These are phyloP conservation scores for Pyrocoelia pectoralis DNA, from an alignment of 2,888 invertebrate species.

Conservation along the genomic window DNA sequence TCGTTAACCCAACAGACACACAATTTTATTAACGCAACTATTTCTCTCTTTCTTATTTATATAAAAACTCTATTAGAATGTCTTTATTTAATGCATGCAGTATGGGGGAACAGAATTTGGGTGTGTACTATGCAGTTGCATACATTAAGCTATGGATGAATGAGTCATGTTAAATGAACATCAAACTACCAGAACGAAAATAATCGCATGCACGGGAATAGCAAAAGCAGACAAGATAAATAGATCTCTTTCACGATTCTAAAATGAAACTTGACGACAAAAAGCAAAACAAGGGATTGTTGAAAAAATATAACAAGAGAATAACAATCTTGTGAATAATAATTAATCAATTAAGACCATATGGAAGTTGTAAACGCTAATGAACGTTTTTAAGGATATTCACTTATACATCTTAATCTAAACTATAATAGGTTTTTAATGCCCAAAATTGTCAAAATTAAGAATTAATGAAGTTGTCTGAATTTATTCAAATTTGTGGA, in stretches of 20 bases:
- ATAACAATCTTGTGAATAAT: constrained; percentile 1
- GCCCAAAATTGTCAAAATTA: not conserved
- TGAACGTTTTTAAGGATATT: not conserved
- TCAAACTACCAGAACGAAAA: constrained; percentile 29
- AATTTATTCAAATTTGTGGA: constrained; percentile 9
- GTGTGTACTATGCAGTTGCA: constrained; percentile 39
- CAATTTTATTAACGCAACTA: constrained; percentile 26
- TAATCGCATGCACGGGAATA: constrained; percentile 26
- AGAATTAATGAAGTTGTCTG: constrained; percentile 5
- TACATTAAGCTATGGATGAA: constrained; percentile 31
- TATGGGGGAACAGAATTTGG: constrained; percentile 36
- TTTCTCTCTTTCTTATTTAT: constrained; percentile 22
- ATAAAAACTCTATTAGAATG: constrained; percentile 9
- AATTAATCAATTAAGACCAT: constrained; percentile 1
- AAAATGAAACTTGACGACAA: not conserved
- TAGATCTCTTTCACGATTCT: not conserved
- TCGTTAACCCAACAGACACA: constrained; percentile 45
- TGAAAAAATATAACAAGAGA: not conserved
- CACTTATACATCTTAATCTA: constrained; percentile 4
- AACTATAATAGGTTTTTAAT: constrained; percentile 1
- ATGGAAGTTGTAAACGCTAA: not conserved
- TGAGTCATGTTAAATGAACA: constrained; percentile 32
- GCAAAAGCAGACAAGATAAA: constrained; percentile 20
- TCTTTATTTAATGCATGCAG: constrained; percentile 12
- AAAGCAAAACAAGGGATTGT: not conserved